Conservation (phyloP, 2,113 vertebrate species). For the Okapia johnstoni region DNA sequence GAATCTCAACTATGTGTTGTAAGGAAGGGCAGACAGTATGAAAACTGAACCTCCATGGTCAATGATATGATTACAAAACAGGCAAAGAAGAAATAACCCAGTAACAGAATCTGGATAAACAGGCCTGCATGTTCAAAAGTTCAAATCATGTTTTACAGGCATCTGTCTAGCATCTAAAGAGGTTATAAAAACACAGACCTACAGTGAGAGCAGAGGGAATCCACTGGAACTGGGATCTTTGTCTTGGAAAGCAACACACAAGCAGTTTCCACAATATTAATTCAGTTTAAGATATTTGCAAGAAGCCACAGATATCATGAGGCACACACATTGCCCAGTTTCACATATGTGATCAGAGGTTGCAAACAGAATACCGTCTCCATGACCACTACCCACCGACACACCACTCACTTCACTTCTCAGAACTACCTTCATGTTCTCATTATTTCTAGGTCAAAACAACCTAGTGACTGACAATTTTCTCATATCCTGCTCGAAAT, state of each 20-base stretch:
- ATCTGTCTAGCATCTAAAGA: slow-evolving; percentile 1
- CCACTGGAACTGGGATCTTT: background rate
- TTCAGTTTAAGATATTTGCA: background rate
- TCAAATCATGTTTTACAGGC: background rate
- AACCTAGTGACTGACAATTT: background rate
- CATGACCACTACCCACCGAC: background rate
- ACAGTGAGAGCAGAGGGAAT: background rate
- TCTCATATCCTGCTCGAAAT: slow-evolving; percentile 28
- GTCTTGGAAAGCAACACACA: background rate
- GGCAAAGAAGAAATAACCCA: background rate
- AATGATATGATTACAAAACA: background rate
- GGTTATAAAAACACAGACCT: background rate
- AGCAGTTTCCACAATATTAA: background rate
- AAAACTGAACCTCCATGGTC: background rate
- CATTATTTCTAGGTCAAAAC: slow-evolving; percentile 8
- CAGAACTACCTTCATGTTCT: background rate
- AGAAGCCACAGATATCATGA: background rate
- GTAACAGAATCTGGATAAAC: background rate
- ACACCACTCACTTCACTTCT: slow-evolving; percentile 12
- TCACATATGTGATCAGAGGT: background rate
- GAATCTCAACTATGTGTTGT: background rate
- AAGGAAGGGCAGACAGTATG: background rate
- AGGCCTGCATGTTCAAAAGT: background rate
- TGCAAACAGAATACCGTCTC: background rate
- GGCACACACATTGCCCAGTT: background rate